These are phyloP conservation scores for Bolinopsis microptera DNA, from an alignment of 37 sponge, comb jelly and placozoan genomes.

Conservation along the genomic window DNA sequence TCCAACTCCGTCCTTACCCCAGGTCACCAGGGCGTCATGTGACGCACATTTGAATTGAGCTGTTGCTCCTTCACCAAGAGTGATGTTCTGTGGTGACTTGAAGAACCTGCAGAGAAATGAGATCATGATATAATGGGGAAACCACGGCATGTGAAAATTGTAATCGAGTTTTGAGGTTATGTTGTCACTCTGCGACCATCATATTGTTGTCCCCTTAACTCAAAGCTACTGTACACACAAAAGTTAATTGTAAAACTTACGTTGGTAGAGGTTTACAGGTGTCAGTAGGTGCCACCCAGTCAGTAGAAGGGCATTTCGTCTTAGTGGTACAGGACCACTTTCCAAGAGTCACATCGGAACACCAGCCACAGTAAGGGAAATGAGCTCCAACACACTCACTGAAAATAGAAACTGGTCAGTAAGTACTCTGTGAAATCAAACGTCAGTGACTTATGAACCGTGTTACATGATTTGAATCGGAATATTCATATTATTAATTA, in stretches of 20 bases:
- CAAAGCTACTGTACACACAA: no score
- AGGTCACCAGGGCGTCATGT: background rate
- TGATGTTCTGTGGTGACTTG: slow-evolving; percentile 14
- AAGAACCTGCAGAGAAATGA: background rate
- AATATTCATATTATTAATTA: no score
- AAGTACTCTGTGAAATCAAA: no score
- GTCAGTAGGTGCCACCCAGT: slow-evolving; percentile 48
- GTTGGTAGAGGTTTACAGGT: slow-evolving; percentile 38
- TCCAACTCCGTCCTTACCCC: slow-evolving; percentile 35
- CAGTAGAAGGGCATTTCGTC: background rate
- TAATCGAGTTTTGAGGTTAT: background rate
- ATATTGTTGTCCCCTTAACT: no score
- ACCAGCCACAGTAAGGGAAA: slow-evolving; percentile 57
- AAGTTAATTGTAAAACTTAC: slow-evolving; percentile 37
- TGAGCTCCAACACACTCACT: slow-evolving; percentile 40
- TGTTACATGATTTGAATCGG: no score
- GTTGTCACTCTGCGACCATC: no score
- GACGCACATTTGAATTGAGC: slow-evolving; percentile 40
- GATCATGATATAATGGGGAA: background rate
- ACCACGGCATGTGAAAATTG: no score
- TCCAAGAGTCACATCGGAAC: slow-evolving; percentile 14
- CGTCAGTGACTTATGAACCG: no score
- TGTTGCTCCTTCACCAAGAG: slow-evolving; percentile 10
- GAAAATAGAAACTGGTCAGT: background rate
- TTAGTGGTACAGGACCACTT: slow-evolving; percentile 36